These are phyloP conservation scores for Hippopotamus amphibius DNA, from an alignment of 2,113 vertebrate genomes.

Conservation along the genomic window DNA sequence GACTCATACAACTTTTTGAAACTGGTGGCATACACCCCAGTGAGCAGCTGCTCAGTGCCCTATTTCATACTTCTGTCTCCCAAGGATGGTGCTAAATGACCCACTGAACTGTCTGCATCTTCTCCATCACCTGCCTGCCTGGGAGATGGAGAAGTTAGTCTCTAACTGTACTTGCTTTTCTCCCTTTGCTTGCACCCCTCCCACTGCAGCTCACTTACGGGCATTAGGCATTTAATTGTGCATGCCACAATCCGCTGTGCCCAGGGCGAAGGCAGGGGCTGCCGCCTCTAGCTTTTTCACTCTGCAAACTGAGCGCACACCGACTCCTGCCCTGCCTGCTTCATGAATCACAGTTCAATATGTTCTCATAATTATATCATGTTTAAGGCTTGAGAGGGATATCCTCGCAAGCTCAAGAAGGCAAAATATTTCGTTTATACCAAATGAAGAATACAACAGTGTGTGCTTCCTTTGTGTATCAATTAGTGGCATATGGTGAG, in stretches of 20 bases:
- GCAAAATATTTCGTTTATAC: conserved; percentile 82
- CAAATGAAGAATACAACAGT: conserved; percentile 82
- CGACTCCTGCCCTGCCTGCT: conserved; percentile 51
- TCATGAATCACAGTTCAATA: conserved; percentile 70
- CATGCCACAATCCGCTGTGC: conserved; percentile 48
- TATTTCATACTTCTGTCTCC: background rate
- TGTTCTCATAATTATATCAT: conserved; percentile 74
- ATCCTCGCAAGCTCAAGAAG: conserved; percentile 73
- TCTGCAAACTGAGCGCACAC: conserved; percentile 24
- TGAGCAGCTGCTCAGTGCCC: background rate
- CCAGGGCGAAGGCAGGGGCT: conserved; percentile 53
- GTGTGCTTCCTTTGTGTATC: conserved; percentile 77
- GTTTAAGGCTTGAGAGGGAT: conserved; percentile 61
- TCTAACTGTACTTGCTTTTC: conserved; percentile 57
- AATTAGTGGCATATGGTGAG: conserved; percentile 84
- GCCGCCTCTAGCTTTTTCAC: background rate
- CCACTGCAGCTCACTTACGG: background rate
- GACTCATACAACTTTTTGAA: background rate
- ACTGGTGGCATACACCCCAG: accelerated
- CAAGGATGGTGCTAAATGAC: background rate
- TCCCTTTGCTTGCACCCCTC: conserved; percentile 11
- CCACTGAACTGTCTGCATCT: background rate
- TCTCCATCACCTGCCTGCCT: background rate
- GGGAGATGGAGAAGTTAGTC: background rate
- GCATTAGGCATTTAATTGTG: conserved; percentile 69